phyloP scores from a whole-genome alignment of 2,888 invertebrate species.

The Cataglyphis rosenhaueri region DNA sequence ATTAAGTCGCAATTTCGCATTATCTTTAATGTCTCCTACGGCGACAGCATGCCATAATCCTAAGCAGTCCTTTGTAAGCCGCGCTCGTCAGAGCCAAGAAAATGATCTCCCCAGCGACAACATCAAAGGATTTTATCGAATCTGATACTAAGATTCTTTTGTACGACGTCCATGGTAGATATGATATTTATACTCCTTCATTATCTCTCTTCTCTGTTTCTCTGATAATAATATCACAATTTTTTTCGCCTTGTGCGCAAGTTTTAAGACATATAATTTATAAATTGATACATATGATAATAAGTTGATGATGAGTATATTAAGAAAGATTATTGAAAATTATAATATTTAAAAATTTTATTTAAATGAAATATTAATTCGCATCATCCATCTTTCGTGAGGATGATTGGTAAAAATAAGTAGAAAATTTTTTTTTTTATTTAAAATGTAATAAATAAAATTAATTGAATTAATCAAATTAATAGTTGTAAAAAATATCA shows the following conservation, averaged over 20 bases:
- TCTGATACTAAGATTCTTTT: slow-evolving; percentile 14
- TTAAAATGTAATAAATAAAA: neutral
- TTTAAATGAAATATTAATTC: neutral
- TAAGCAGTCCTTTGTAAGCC: slow-evolving; percentile 27
- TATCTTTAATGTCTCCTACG: slow-evolving; percentile 59
- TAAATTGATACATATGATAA: neutral
- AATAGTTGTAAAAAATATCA: neutral
- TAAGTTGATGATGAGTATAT: neutral
- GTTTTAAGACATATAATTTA: neutral
- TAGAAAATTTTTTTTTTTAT: neutral
- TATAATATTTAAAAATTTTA: neutral
- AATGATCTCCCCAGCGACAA: slow-evolving; percentile 26
- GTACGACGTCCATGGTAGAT: neutral
- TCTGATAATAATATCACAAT: neutral
- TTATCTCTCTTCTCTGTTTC: neutral
- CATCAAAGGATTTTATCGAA: slow-evolving; percentile 23
- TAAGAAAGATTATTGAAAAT: neutral
- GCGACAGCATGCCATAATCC: slow-evolving; percentile 23
- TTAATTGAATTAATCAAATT: neutral
- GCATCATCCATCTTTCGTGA: neutral
- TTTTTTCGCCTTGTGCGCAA: neutral
- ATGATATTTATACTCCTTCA: neutral
- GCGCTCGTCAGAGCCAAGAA: slow-evolving; percentile 23
- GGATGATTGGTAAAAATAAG: neutral
- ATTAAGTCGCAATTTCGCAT: slow-evolving; percentile 47